Percentiles rank a stretch among this genome's conserved stretches.
phyloP scores from a whole-genome alignment of 2,113 vertebrate species.

The Empidonax traillii region DNA sequence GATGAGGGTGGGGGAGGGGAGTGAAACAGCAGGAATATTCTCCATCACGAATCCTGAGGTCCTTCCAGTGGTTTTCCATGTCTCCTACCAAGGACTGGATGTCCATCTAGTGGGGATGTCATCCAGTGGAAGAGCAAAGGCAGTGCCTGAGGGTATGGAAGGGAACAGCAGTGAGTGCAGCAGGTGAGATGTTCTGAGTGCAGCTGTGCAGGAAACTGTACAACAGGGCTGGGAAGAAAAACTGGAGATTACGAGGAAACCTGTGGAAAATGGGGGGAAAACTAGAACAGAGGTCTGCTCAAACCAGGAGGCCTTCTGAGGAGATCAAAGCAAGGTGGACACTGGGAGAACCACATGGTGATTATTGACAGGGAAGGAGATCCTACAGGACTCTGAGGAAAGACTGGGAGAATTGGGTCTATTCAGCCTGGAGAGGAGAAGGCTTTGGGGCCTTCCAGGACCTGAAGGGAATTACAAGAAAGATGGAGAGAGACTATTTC shows the following conservation, averaged over 20 bases:
- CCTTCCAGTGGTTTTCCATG: rapidly evolving
- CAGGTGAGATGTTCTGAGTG: not conserved
- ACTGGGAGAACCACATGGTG: not conserved
- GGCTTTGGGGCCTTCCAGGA: not conserved
- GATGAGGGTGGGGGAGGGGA: not conserved
- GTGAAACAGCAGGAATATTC: not conserved
- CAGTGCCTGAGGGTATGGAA: rapidly evolving
- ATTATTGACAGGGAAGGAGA: not conserved
- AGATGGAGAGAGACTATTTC: rapidly evolving
- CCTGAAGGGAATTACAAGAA: not conserved
- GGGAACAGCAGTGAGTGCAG: not conserved
- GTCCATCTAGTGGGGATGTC: not conserved
- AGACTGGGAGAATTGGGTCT: not conserved
- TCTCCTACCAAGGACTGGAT: not conserved
- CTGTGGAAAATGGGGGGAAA: not conserved
- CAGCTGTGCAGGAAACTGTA: not conserved
- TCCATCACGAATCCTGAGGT: not conserved
- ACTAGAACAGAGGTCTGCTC: not conserved
- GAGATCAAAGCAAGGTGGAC: not conserved
- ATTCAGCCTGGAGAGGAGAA: not conserved
- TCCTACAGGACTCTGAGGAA: not conserved
- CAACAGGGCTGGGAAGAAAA: not conserved
- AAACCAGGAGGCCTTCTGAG: not conserved
- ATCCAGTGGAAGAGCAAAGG: not conserved
- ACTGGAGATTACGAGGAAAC: not conserved